These are phyloP conservation scores for Dendroctonus valens DNA, from an alignment of 1,140 invertebrate genomes.

Conservation along the genomic window DNA sequence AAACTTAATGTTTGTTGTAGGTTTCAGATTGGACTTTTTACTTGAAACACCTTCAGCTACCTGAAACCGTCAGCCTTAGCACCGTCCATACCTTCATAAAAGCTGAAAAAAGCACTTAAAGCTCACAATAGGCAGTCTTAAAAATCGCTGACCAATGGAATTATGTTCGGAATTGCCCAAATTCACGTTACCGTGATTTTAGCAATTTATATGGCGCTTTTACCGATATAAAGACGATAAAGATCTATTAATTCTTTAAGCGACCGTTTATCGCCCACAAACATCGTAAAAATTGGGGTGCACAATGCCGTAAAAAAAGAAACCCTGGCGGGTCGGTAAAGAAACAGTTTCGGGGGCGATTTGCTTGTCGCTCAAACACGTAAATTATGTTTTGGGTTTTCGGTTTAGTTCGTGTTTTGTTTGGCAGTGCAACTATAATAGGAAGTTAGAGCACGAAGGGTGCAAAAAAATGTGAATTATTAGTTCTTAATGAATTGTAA, in stretches of 20 bases:
- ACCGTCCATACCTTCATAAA: too few relatives aligned
- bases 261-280: constrained; percentile 20
- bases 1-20: too few relatives aligned
- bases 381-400: constrained; percentile 20
- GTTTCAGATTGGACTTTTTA: too few relatives aligned
- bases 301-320: constrained; percentile 17
- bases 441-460: too few relatives aligned
- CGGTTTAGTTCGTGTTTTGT: not conserved
- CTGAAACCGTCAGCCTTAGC: too few relatives aligned
- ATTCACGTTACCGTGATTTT: constrained; percentile 9
- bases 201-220: constrained; percentile 11
- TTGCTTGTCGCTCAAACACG: constrained; percentile 19
- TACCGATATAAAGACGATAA: constrained; percentile 16
- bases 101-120: too few relatives aligned
- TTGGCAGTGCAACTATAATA: not conserved
- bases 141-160: not conserved
- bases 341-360: constrained; percentile 19
- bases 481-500: too few relatives aligned
- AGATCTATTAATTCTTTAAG: constrained; percentile 27
- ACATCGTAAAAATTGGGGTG: constrained; percentile 29
- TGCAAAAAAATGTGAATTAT: too few relatives aligned
- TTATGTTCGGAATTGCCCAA: constrained; percentile 10
- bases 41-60: too few relatives aligned
- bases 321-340: constrained; percentile 5
- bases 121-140: too few relatives aligned